Conservation (phyloP, 64 coral and sea anemone species). For the Acropora tenuis region DNA sequence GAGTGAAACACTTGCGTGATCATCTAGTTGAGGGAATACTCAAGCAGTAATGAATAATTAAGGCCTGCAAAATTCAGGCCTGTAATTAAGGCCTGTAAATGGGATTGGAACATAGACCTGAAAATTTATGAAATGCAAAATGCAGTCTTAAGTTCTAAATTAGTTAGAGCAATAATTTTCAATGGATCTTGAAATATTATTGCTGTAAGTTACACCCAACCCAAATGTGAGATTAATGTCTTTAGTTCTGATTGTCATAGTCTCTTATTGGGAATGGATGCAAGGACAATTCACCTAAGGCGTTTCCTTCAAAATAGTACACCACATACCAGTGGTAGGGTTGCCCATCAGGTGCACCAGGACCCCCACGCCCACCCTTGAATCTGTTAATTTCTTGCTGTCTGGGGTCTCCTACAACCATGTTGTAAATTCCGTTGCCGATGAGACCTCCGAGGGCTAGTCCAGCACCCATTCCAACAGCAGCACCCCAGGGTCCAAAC, state of each 20-base stretch:
- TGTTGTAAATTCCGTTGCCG: conserved; percentile 23
- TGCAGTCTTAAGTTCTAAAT: no score
- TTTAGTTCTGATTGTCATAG: background rate
- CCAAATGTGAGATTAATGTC: background rate
- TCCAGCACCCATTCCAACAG: background rate
- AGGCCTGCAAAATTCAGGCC: no score
- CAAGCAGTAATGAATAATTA: no score
- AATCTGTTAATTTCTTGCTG: conserved; percentile 8
- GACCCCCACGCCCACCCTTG: background rate
- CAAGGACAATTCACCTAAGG: conserved; percentile 1
- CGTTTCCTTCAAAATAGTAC: conserved; percentile 33
- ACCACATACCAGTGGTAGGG: conserved; percentile 21
- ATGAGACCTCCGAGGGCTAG: conserved; percentile 4
- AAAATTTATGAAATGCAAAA: no score
- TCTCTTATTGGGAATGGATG: background rate
- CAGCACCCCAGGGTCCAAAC: background rate
- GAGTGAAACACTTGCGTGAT: no score
- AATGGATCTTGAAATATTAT: no score
- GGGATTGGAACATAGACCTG: no score
- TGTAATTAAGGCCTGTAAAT: no score
- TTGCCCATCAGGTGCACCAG: background rate
- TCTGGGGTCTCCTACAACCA: background rate
- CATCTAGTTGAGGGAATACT: no score
- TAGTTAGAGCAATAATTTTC: no score
- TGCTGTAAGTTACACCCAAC: no score